Conservation (phyloP, 2,888 invertebrate genomes). For the Piscicola geometra region DNA sequence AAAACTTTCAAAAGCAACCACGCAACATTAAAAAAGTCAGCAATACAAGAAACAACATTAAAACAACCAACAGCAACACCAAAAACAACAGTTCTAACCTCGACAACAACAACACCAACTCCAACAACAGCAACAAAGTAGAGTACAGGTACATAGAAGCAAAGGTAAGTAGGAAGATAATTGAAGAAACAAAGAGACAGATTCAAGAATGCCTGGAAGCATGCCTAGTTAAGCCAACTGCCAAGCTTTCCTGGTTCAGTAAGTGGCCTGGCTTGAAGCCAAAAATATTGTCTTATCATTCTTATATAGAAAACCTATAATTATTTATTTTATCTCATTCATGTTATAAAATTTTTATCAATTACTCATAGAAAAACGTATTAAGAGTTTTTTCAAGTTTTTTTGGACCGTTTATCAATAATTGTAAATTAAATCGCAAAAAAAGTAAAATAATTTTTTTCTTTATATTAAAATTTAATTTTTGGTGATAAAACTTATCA, state of each 20-base stretch:
- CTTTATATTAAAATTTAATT: background rate
- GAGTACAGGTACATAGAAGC: conserved; percentile 51
- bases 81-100: background rate
- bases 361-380: too few species aligned
- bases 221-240: conserved; percentile 52
- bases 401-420: too few species aligned
- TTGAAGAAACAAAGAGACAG: conserved; percentile 47
- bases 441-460: conserved; percentile 22
- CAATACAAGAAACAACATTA: conserved; percentile 37
- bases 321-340: too few species aligned
- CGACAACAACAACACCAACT: background rate
- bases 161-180: conserved; percentile 51
- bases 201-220: conserved; percentile 50
- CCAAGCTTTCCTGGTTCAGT: conserved; percentile 54
- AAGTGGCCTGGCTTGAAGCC: conserved; percentile 40
- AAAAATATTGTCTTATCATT: too few species aligned
- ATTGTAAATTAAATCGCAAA: too few species aligned
- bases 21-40: too few species aligned
- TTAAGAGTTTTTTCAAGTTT: too few species aligned
- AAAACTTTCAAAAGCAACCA: too few species aligned
- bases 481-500: background rate
- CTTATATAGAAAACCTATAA: too few species aligned
- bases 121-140: conserved; percentile 38
- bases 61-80: conserved; percentile 35
- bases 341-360: too few species aligned